phyloP scores from a whole-genome alignment of 92 coral and sea anemone genomes.

The Palythoa heliodiscus region DNA sequence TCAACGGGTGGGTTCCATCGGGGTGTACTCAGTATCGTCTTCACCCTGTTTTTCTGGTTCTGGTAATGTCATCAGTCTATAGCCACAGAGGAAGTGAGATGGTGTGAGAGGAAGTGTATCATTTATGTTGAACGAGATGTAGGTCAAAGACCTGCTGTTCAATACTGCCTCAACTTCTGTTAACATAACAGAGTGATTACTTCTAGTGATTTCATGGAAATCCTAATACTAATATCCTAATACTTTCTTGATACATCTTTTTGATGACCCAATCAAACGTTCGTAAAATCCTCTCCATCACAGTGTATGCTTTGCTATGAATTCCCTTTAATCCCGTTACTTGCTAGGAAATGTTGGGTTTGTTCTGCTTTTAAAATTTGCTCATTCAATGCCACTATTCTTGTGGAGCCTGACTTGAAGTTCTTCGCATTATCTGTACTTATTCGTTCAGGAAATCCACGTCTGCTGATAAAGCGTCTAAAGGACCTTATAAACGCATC shows the following conservation, averaged over 20 bases:
- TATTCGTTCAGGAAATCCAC: conserved; percentile 47
- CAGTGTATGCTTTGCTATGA: conserved; percentile 37
- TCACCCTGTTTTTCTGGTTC: not conserved
- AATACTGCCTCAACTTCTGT: conserved; percentile 1
- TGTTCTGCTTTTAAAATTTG: conserved; percentile 44
- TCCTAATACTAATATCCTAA: too few relatives aligned
- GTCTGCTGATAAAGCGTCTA: conserved; percentile 44
- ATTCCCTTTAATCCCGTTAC: conserved; percentile 30
- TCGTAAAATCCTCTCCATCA: conserved; percentile 38
- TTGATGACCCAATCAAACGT: conserved; percentile 1
- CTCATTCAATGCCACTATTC: conserved; percentile 35
- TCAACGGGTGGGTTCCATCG: not conserved
- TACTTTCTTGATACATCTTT: conserved; percentile 32
- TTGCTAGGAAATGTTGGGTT: conserved; percentile 27
- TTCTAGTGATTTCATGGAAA: not conserved
- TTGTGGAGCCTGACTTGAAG: conserved; percentile 42
- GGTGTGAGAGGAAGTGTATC: not conserved
- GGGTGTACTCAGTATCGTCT: not conserved
- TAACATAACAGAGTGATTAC: not conserved
- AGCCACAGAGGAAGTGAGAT: not conserved
- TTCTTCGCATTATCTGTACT: conserved; percentile 57
- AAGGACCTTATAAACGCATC: conserved; percentile 47
- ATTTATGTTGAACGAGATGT: not conserved
- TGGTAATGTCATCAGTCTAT: conserved; percentile 1
- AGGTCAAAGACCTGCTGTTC: not conserved